phyloP scores from a whole-genome alignment of 2,888 invertebrate genomes.

The Julus scandinavius region DNA sequence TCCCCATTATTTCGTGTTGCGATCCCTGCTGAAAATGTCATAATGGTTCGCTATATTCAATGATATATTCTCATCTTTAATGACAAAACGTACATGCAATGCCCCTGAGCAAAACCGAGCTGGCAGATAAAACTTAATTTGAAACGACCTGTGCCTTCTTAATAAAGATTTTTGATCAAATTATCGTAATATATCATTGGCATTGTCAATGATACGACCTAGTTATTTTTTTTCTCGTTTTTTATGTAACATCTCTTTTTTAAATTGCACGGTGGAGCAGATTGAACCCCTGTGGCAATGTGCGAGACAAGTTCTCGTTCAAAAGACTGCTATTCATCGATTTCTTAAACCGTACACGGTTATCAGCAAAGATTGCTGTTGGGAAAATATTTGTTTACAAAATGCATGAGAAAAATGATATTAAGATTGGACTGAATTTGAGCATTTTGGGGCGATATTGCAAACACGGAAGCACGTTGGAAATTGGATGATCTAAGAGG shows the following conservation, averaged over 20 bases:
- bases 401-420: not conserved
- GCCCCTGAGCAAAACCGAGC: constrained; percentile 15
- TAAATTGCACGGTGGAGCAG: not conserved
- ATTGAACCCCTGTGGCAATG: constrained; percentile 10
- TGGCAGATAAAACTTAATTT: constrained; percentile 21
- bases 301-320: not conserved
- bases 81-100: not conserved
- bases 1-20: not conserved
- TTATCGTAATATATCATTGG: constrained; percentile 27
- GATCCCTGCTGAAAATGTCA: constrained; percentile 16
- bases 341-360: constrained; percentile 1
- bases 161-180: constrained; percentile 27
- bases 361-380: not conserved
- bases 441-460: not conserved
- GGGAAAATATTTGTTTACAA: constrained; percentile 17
- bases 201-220: constrained; percentile 23
- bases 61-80: constrained; percentile 12
- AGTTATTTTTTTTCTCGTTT: not conserved
- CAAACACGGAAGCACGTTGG: not conserved
- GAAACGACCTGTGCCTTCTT: constrained; percentile 4
- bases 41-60: not conserved
- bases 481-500: constrained; percentile 21
- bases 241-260: constrained; percentile 22
- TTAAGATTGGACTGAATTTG: constrained; percentile 18
- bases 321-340: constrained; percentile 16